Base-by-base conservation (phyloP, 2,888 invertebrate genomes). In the Caenorhabditis doughertyi region DNA sequence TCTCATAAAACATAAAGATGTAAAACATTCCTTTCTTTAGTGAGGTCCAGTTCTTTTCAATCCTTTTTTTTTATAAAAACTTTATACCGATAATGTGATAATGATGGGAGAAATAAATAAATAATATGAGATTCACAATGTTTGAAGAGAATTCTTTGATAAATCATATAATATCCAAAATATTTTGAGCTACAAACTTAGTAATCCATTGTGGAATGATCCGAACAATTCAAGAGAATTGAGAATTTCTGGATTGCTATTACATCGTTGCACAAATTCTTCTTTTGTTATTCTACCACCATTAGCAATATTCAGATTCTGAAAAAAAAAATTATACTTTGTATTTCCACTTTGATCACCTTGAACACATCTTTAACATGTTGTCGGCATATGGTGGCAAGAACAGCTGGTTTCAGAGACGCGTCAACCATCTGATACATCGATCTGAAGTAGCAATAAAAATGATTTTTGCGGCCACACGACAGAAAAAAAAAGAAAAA, bases 181-280 rank as follows among this genome's bases (percentile, higher is more conserved):
- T 39, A 27, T 7, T 7, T 35, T 35, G 35, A 16, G 13, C 53
- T 32, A 73, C 3, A 73, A 8, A 7, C 27, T 47, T 0, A 74
- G 35, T 25, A 80, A 44, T 7, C 72, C 68, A 23, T 32, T 60
- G 2, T 73, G 58, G 29, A 74, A 74, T 13, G 73, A 62, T 9
- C 67, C 77, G 27, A 81, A 77, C 32, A 81, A 23, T 42, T 72
- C 76, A n/a, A 81, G 21, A 4, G 76, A 60, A 3, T 58, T 29
- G 35, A 81, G 49, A 3, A 81, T 81, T 25, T 84, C 77, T 1
- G 67, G 23, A 42, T 87, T 81, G 3, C 53, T 9, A 29, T 72
- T 73, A 42, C 89, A 89, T 97, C 97, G 1, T 93, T 97, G 79
- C 95, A 95, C 90, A 96, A 96, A 89, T 44, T 87, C 84, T 23